Evolutionary conservation across 2,797 vertebrate species (phyloP).

Genomic region (Ataeniobius toweri): DNA sequence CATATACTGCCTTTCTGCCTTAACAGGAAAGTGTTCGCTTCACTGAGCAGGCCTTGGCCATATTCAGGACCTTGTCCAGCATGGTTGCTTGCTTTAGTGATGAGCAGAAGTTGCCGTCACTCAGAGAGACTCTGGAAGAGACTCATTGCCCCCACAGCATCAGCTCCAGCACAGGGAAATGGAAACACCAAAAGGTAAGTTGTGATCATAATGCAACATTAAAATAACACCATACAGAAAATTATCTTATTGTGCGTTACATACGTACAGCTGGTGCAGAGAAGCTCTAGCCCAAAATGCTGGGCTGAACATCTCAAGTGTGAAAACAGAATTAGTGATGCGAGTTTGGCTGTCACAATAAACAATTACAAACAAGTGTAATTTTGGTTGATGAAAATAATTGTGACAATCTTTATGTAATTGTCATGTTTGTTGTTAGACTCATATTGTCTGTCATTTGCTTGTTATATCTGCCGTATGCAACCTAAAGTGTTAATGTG

Average conservation of each 20-base stretch:
- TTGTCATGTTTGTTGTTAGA: not conserved
- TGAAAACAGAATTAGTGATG: not conserved
- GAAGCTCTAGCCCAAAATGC: not conserved
- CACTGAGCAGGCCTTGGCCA: slow-evolving; percentile 77
- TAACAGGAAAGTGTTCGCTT: slow-evolving; percentile 88
- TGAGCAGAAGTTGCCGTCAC: slow-evolving; percentile 63
- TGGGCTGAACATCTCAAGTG: not conserved
- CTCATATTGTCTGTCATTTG: not conserved
- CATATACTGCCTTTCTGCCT: not conserved
- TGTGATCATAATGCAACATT: not conserved
- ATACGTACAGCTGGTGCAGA: not conserved
- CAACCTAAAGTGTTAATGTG: not conserved
- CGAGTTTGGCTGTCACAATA: not conserved
- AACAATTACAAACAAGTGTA: not conserved
- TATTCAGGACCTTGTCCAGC: slow-evolving; percentile 83
- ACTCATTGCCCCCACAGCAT: slow-evolving; percentile 71
- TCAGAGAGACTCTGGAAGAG: slow-evolving; percentile 74
- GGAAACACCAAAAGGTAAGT: slow-evolving; percentile 80
- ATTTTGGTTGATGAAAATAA: not conserved
- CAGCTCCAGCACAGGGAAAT: slow-evolving; percentile 35
- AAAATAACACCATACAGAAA: not conserved
- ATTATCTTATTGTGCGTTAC: not conserved
- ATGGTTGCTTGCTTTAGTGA: slow-evolving; percentile 81
- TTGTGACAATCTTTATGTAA: not conserved
- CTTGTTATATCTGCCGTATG: not conserved